A percentile compares a stretch with the other conserved stretches of the same genome.
phyloP scores from a whole-genome alignment of 2,113 vertebrate species.

The Rhinichthys klamathensis region DNA sequence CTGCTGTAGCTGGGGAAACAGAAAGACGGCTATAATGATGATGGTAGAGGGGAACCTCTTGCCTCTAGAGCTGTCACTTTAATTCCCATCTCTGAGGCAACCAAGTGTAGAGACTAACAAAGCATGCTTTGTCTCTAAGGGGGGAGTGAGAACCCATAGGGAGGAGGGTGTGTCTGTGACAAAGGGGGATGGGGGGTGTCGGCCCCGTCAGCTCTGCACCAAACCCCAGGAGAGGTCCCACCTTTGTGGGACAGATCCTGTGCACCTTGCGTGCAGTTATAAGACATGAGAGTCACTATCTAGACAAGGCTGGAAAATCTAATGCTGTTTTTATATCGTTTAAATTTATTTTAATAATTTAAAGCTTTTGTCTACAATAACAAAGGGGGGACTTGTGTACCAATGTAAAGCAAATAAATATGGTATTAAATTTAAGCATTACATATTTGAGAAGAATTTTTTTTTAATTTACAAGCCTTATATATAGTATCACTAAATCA shows the following conservation, averaged over 20 bases:
- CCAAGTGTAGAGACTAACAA: slow-evolving; percentile 57
- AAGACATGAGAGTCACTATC: neutral
- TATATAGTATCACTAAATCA: neutral
- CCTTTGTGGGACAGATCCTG: slow-evolving; percentile 22
- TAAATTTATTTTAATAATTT: neutral
- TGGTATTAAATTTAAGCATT: too few relatives aligned
- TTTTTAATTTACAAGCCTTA: too few relatives aligned
- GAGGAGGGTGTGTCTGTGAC: slow-evolving; percentile 42
- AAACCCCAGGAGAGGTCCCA: slow-evolving; percentile 20
- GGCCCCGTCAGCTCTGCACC: neutral
- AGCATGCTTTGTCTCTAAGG: slow-evolving; percentile 57
- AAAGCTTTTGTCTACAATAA: neutral
- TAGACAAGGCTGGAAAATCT: neutral
- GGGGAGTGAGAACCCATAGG: slow-evolving; percentile 37
- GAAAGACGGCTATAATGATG: slow-evolving; percentile 18
- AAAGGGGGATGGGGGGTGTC: neutral
- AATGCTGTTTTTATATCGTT: neutral
- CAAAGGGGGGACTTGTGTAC: neutral
- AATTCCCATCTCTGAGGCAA: slow-evolving; percentile 56
- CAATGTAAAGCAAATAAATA: neutral
- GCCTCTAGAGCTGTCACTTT: slow-evolving; percentile 57
- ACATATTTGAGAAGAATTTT: too few relatives aligned
- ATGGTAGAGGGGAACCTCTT: slow-evolving; percentile 45
- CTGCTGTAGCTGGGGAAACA: neutral
- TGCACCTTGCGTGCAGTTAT: neutral